A percentile compares a stretch with the other conserved stretches of the same genome.
Evolutionary conservation across 2,888 invertebrate genomes (phyloP).

Genomic region (Cylloceria caligata): DNA sequence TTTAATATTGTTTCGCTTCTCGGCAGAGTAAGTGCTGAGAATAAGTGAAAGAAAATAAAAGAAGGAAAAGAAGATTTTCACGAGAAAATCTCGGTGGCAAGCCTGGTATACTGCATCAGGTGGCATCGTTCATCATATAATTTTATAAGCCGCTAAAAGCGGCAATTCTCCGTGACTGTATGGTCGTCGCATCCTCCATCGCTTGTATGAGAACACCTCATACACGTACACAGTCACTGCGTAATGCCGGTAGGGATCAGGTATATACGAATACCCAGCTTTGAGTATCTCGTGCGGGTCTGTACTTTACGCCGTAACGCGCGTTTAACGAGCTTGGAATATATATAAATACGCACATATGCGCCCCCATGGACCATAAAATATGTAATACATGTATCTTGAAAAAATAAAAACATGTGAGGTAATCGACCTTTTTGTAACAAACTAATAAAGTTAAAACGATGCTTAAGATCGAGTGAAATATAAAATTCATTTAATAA

Average conservation of each 20-base stretch:
- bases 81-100: slow-evolving; percentile 46
- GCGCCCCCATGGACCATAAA: not conserved
- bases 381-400: not conserved
- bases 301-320: slow-evolving; percentile 60
- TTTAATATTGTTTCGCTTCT: slow-evolving; percentile 44
- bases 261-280: slow-evolving; percentile 30
- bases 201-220: slow-evolving; percentile 44
- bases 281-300: slow-evolving; percentile 36
- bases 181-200: slow-evolving; percentile 29
- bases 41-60: slow-evolving; percentile 35
- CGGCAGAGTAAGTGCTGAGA: slow-evolving; percentile 16
- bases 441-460: not conserved
- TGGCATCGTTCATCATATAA: slow-evolving; percentile 60
- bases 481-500: not conserved
- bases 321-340: slow-evolving; percentile 54
- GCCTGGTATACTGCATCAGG: slow-evolving; percentile 31
- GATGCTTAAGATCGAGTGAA: not conserved
- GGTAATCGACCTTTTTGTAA: not conserved
- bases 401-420: not conserved
- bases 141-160: slow-evolving; percentile 68
- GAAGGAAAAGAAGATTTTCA: slow-evolving; percentile 52
- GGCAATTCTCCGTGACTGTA: slow-evolving; percentile 50
- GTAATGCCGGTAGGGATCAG: slow-evolving; percentile 62
- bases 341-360: slow-evolving; percentile 15
- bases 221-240: slow-evolving; percentile 39